Conservation (phyloP, 1,140 invertebrate species). For the Paracyclopina nana region DNA sequence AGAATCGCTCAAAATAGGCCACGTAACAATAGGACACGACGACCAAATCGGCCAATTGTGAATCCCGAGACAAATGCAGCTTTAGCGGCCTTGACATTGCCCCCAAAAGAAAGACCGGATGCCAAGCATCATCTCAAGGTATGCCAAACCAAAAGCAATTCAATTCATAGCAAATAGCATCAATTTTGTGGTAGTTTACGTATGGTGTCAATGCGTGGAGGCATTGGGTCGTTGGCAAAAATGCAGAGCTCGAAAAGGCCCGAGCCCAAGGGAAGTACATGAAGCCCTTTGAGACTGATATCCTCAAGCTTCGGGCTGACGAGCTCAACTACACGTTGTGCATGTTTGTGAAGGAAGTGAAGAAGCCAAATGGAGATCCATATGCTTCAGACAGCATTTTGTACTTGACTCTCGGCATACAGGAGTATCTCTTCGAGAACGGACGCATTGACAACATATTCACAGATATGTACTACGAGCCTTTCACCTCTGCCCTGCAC, state of each 20-base stretch:
- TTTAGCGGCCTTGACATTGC: not conserved
- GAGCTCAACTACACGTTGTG: slow-evolving; percentile 74
- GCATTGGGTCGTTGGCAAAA: slow-evolving; percentile 40
- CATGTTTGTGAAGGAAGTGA: slow-evolving; percentile 72
- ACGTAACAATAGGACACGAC: too few relatives aligned
- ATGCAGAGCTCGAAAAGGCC: slow-evolving; percentile 59
- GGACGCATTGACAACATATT: slow-evolving; percentile 86
- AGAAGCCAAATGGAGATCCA: slow-evolving; percentile 63
- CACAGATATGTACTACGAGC: slow-evolving; percentile 72
- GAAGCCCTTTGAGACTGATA: slow-evolving; percentile 64
- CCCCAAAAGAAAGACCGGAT: slow-evolving; percentile 42
- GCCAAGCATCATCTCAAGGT: slow-evolving; percentile 57
- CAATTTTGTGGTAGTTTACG: slow-evolving; percentile 26
- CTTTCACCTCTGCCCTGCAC: slow-evolving; percentile 71
- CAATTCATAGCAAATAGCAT: not conserved
- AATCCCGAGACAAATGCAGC: too few relatives aligned
- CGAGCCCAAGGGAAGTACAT: slow-evolving; percentile 35
- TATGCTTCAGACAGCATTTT: slow-evolving; percentile 82
- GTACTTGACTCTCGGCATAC: slow-evolving; percentile 67
- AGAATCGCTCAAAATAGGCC: too few relatives aligned
- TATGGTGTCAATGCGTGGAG: slow-evolving; percentile 33
- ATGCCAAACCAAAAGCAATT: slow-evolving; percentile 5
- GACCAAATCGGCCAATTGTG: too few relatives aligned
- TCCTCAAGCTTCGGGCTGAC: slow-evolving; percentile 64
- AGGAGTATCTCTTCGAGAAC: slow-evolving; percentile 77